Conservation (phyloP, 1,140 invertebrate genomes). For the Drosophila asahinai region DNA sequence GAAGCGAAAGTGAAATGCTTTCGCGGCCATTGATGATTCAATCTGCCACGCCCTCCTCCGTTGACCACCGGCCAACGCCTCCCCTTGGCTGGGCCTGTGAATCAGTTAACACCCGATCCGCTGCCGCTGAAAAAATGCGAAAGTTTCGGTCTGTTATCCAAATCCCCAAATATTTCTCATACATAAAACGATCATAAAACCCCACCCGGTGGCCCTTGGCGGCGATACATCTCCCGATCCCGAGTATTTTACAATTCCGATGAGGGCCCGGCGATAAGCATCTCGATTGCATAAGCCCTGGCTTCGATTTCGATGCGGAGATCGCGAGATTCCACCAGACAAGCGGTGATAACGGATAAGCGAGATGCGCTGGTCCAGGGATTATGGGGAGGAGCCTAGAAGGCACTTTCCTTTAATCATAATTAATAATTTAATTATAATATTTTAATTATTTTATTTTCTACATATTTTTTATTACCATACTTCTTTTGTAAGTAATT, state of each 20-base stretch:
- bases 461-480: no score
- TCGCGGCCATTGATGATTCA: conserved; percentile 59
- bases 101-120: conserved; percentile 34
- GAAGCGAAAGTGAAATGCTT: conserved; percentile 61
- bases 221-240: conserved; percentile 1
- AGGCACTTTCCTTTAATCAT: no score
- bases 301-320: neutral
- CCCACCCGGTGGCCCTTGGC: neutral
- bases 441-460: no score
- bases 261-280: conserved; percentile 31
- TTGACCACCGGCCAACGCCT: conserved; percentile 10
- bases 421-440: neutral
- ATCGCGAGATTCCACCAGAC: neutral
- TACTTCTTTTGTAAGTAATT: no score
- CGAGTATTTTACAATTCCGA: conserved; percentile 40
- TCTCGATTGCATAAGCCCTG: conserved; percentile 33
- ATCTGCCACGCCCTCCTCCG: conserved; percentile 43
- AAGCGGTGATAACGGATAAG: conserved; percentile 14
- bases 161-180: conserved; percentile 43
- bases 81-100: conserved; percentile 13
- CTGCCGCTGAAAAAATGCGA: conserved; percentile 53
- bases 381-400: neutral
- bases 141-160: conserved; percentile 59
- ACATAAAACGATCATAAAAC: conserved; percentile 52
- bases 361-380: conserved; percentile 13